Conservation (phyloP, 2,888 invertebrate species). For the Rhodophaea formosa region DNA sequence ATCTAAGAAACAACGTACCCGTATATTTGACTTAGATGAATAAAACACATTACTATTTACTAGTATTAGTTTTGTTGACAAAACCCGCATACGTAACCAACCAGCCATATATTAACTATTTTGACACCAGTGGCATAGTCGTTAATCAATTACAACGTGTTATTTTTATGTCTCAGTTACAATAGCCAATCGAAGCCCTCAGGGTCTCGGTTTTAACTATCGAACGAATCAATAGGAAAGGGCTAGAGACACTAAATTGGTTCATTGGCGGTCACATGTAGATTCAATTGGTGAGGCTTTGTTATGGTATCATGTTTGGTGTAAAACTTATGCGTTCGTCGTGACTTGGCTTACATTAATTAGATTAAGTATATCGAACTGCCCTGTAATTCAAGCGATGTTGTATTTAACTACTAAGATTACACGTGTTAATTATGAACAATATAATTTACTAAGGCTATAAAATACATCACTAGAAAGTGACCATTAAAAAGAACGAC, state of each 20-base stretch:
- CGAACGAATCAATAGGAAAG: conserved; percentile 10
- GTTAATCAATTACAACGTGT: conserved; percentile 63
- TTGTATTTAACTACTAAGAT: neutral
- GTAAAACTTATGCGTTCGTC: neutral
- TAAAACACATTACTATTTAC: conserved; percentile 56
- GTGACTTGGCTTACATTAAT: neutral
- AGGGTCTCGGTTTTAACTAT: conserved; percentile 16
- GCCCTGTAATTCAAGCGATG: neutral
- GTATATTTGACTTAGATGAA: conserved; percentile 36
- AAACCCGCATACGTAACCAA: conserved; percentile 68
- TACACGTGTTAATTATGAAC: neutral
- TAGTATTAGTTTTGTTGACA: conserved; percentile 47
- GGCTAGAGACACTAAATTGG: neutral
- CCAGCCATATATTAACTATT: conserved; percentile 73
- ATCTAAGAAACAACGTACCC: neutral
- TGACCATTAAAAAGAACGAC: neutral
- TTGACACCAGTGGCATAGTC: conserved; percentile 66
- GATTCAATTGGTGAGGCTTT: neutral
- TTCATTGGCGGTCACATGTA: neutral
- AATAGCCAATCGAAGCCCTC: conserved; percentile 33
- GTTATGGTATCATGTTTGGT: neutral
- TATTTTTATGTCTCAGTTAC: conserved; percentile 65
- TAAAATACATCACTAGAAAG: neutral
- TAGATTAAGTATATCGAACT: neutral
- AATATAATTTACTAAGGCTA: neutral